Percentiles rank a stretch among this genome's conserved stretches.
phyloP scores from a whole-genome alignment of 2,797 vertebrate species.

The Micrastur ruficollis region DNA sequence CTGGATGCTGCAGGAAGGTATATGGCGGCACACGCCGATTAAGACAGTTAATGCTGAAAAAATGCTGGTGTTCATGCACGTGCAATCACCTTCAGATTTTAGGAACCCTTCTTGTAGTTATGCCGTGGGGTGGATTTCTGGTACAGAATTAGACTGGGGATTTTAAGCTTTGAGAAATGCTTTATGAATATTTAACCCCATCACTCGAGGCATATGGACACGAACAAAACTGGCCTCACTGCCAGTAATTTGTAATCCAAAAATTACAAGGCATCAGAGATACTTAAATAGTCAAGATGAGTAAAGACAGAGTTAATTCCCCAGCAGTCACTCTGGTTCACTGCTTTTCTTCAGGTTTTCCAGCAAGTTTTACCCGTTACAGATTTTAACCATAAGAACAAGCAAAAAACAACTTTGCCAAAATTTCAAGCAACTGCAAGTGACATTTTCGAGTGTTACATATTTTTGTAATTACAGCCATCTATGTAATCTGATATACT shows the following conservation, averaged over 20 bases:
- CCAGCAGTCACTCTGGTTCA: not conserved
- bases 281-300: not conserved
- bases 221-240: not conserved
- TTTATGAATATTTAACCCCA: not conserved
- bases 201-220: not conserved
- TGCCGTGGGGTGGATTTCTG: not conserved
- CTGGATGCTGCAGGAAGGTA: not conserved
- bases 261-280: not conserved
- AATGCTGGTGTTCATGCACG: accelerated
- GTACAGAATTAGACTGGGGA: not conserved
- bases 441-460: not conserved
- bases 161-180: not conserved
- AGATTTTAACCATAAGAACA: not conserved
- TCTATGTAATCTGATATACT: not conserved
- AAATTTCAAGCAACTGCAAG: not conserved
- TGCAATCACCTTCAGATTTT: not conserved
- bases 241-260: not conserved
- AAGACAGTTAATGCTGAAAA: not conserved
- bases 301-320: not conserved
- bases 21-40: accelerated
- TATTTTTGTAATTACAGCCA: not conserved
- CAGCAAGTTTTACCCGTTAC: not conserved
- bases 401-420: not conserved
- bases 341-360: not conserved
- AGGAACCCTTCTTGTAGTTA: not conserved